Percentiles rank a stretch among this genome's conserved stretches.
Evolutionary conservation across 2,113 vertebrate species (phyloP).

Genomic region (Psittacus erithacus): DNA sequence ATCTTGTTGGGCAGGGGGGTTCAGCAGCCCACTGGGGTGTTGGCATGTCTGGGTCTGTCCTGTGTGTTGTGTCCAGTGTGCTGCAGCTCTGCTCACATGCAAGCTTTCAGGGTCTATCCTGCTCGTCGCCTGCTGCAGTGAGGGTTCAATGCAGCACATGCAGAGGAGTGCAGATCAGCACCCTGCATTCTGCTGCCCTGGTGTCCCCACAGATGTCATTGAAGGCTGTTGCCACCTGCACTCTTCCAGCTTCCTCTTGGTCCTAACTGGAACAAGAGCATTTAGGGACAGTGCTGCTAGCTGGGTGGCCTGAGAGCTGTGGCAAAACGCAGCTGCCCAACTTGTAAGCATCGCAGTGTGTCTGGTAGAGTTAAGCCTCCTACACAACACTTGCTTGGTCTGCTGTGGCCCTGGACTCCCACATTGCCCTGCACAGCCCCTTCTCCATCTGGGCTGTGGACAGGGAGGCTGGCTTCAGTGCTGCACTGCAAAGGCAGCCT

Average conservation of each 20-base stretch:
- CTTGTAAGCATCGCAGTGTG: not conserved
- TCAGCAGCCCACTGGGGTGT: not conserved
- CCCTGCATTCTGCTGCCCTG: not conserved
- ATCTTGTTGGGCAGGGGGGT: not conserved
- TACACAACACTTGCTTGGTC: fast-evolving
- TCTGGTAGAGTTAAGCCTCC: not conserved
- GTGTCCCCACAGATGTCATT: not conserved
- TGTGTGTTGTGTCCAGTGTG: not conserved
- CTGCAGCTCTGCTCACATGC: not conserved
- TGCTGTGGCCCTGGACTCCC: not conserved
- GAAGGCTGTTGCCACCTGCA: not conserved
- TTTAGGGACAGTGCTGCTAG: not conserved
- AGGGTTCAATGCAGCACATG: not conserved
- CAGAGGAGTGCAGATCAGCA: not conserved
- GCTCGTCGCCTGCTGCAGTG: not conserved
- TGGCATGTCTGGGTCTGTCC: not conserved
- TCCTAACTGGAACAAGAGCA: not conserved
- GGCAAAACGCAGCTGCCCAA: not conserved
- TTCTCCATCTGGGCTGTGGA: fast-evolving
- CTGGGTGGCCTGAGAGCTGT: not conserved
- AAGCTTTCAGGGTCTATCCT: not conserved
- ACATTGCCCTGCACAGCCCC: not conserved
- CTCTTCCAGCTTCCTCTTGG: not conserved
- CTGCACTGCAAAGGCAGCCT: not conserved
- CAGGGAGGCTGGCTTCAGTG: not conserved